Base-by-base conservation (phyloP, 1,140 invertebrate genomes). In the Drosophila kohkoa region DNA sequence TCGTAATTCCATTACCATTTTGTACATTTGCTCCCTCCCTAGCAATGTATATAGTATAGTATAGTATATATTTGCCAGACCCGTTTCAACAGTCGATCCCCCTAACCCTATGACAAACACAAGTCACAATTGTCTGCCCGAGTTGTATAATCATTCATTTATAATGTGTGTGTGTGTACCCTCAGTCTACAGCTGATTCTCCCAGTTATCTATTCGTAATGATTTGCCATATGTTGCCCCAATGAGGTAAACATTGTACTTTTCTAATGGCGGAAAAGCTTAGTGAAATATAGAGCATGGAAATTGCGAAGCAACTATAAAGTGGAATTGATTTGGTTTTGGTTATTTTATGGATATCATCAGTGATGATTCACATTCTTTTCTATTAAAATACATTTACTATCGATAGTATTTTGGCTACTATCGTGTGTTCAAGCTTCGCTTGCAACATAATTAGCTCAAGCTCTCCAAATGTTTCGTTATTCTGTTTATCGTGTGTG, bases 1-100 rank as follows among this genome's bases (percentile, higher is more conserved):
- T 70, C 32, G 52, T 54, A 74, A 64, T 78, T 77, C 46, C 66
- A 71, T 68, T 76, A 64, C 32, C 32, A 32, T 32, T 32, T 32
- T 8, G 32, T 32, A 32, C 32, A 6, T 8, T 25, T 25, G 20
- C 20, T 25, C 20, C 20, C 20, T 25, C 3, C 20, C 20, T 25
- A 25, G 20, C 3, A 25, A 25, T 25, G 20, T 25, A 25, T 32
- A 7, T 32, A 32, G 32, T 32, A 25, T 32, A 32, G 1, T 32
- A 32, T 38, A 38, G 7, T 30, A 15, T 30, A 25, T 57, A 57
- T 38, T 57, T 57, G 35, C 13, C 6, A 41, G 54, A 45, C 16
- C 55, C 38, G n/a, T 58, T 58, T 58, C 35, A 58, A 20, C 55
- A 58, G 20, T 10, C 16, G 55, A 25, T 58, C 13, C 20, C 38